Conservation (phyloP, 2,888 invertebrate species). For the Ophonus ardosiacus region DNA sequence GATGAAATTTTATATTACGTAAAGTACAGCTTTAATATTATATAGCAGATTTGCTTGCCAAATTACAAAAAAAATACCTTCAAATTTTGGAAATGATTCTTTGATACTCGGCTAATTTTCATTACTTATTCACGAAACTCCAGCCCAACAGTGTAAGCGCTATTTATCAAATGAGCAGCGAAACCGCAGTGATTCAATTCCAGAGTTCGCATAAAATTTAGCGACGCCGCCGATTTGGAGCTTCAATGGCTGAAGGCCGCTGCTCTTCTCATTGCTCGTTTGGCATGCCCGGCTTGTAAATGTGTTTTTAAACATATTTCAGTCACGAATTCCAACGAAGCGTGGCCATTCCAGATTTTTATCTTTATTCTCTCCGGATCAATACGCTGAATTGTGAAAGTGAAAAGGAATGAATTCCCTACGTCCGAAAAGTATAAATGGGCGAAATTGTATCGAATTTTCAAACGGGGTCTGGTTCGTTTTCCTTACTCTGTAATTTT, state of each 20-base stretch:
- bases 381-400: conserved; percentile 50
- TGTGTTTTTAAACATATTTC: conserved; percentile 54
- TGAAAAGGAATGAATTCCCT: conserved; percentile 36
- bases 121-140: conserved; percentile 2
- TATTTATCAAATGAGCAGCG: conserved; percentile 16
- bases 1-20: no score
- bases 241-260: not conserved
- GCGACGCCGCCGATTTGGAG: conserved; percentile 5
- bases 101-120: conserved; percentile 23
- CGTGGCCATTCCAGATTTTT: conserved; percentile 49
- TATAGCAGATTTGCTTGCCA: no score
- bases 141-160: not conserved
- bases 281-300: conserved; percentile 38
- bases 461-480: not conserved
- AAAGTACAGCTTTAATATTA: no score
- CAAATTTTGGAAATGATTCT: not conserved
- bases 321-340: conserved; percentile 45
- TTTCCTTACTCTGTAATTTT: not conserved
- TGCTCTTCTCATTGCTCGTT: conserved; percentile 32
- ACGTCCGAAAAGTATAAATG: conserved; percentile 1
- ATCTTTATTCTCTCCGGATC: conserved; percentile 51
- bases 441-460: not conserved
- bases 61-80: not conserved
- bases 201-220: conserved; percentile 29
- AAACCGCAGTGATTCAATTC: conserved; percentile 36